Conservation (phyloP, 2,113 vertebrate genomes). For the Seriola aureovittata region DNA sequence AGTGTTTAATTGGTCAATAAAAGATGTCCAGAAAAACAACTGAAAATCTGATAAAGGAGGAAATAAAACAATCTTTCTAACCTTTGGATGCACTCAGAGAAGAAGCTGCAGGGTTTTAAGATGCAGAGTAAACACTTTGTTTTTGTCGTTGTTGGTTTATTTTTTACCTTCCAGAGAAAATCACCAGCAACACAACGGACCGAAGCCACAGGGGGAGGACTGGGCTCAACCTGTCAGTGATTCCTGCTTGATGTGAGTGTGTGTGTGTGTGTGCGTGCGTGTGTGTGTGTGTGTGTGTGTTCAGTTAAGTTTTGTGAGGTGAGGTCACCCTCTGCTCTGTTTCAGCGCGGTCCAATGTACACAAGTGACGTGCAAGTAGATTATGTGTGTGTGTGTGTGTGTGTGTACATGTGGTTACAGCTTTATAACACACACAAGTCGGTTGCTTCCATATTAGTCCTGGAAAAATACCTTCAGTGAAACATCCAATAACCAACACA, state of each 20-base stretch:
- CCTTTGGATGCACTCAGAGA: conserved; percentile 2
- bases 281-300: background rate
- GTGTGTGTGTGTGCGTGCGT: background rate
- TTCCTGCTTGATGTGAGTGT: background rate
- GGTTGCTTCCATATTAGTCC: conserved; percentile 24
- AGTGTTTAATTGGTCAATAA: conserved; percentile 2
- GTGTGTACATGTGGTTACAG: background rate
- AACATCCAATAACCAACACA: background rate
- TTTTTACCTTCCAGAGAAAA: background rate
- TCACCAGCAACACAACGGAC: background rate
- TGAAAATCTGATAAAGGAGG: background rate
- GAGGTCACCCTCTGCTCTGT: conserved; percentile 51
- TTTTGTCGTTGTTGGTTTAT: background rate
- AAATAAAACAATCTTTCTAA: background rate
- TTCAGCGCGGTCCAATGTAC: conserved; percentile 42
- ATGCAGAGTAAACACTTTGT: background rate
- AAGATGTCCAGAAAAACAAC: background rate
- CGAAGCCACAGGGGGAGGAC: background rate
- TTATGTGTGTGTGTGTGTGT: background rate
- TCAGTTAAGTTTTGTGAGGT: conserved; percentile 18
- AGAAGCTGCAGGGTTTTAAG: background rate
- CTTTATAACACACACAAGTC: background rate
- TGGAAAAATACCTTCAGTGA: conserved; percentile 16
- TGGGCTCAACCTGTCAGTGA: background rate
- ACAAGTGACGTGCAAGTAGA: background rate